Evolutionary conservation across 2,888 invertebrate genomes (phyloP).

Genomic region (Orchesella flavescens): DNA sequence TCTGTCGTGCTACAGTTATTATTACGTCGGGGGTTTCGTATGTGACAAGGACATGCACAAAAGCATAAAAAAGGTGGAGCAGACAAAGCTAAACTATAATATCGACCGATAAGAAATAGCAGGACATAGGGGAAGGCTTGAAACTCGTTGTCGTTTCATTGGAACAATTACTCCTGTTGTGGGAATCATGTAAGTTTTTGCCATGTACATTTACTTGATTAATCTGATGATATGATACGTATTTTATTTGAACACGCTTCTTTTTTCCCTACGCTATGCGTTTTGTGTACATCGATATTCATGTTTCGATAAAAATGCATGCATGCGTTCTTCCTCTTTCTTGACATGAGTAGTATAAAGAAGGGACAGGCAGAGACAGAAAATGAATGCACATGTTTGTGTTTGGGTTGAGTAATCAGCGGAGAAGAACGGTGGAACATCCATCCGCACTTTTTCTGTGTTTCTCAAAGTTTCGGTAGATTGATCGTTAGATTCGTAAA

Average conservation of each 20-base stretch:
- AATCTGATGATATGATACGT: not conserved
- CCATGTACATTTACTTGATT: constrained; percentile 34
- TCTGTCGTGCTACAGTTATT: constrained; percentile 26
- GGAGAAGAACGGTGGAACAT: not conserved
- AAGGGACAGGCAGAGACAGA: not conserved
- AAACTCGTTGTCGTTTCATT: not conserved
- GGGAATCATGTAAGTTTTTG: not conserved
- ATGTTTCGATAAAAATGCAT: not conserved
- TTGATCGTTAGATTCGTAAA: constrained; percentile 5
- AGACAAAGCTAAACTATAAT: constrained; percentile 23
- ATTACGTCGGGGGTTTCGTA: not conserved
- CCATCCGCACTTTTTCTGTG: not conserved
- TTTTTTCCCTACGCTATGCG: not conserved
- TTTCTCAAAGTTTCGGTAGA: not conserved
- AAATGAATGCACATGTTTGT: too few relatives aligned
- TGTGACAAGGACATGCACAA: not conserved
- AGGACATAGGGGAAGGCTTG: not conserved
- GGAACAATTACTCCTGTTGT: constrained; percentile 24
- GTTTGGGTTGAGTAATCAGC: too few relatives aligned
- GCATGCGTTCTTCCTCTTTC: not conserved
- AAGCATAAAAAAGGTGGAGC: not conserved
- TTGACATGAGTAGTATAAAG: not conserved
- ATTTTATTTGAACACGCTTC: not conserved
- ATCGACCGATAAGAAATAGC: constrained; percentile 26
- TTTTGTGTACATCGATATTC: constrained; percentile 18